Base-by-base conservation (phyloP, 2,888 invertebrate genomes). In the Tribolium freemani region DNA sequence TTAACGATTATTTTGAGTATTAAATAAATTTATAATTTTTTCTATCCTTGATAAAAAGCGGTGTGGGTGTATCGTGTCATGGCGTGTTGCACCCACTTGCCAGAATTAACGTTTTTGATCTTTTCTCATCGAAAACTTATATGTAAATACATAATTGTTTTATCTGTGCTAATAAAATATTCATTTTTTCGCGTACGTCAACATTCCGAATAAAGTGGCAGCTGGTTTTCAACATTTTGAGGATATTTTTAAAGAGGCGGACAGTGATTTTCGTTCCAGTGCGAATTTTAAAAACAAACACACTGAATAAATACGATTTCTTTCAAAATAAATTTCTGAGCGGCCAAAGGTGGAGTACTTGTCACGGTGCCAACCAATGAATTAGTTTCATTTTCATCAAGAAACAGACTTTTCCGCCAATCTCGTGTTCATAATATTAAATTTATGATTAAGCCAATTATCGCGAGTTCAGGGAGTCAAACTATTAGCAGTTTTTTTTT, bases 401-500 rank as follows among this genome's bases (percentile, higher is more conserved):
- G 3, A 10, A 56, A 26, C 56, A 45, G 31, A 38, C 8, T 38
- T 10, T 67, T 56, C 13, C n/a, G 50, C 10, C n/a, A 51, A 46
- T 63, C 31, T 31, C 13, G 45, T 21, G 44, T 46, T 16, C 26
- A 53, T 61, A 69, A 69, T 44, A 11, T 31, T 56, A 20, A 6
- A 63, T 48, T 11, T 44, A 60, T 58, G 51, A 67, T 48, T 48
- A 30, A 31, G 30, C 13, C 48, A 60, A 63, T 63, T 69, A 69
- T 69, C 63, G 61, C 4, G 2, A 58, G 72, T 69, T 72, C 69
- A 69, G 10, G 38, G 63, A 48, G 72, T 72, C 69, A 69, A 67
- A 60, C 61, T 68, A 50, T 72, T 72, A 61, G 66, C 66, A 67
- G 44, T 72, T 72, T 63, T 58, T 69, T 69, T 16, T n/a, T 50